Evolutionary conservation across 2,113 vertebrate genomes (phyloP), one percentile per base, ranked within the genome.

Genomic region (Lampris megalopsis): DNA sequence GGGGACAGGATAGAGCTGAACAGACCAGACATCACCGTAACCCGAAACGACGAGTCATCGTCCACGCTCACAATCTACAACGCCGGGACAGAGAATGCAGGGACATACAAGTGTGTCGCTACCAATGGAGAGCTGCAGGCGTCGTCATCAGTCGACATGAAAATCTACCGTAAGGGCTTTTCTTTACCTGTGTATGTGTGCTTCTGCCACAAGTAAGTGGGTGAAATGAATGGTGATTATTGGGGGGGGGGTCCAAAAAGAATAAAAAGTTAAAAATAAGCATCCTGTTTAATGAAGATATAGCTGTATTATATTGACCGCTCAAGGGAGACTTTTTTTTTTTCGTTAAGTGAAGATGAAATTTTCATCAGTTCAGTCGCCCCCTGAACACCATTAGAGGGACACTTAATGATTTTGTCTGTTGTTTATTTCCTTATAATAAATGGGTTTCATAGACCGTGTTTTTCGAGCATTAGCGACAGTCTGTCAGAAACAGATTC

Each of bases 61-160:
- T 97, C 97, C 68, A 97, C 95, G 0, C 98, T 99, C 80, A 99
- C 97, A 56, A 95, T 99, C 92, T 99, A 99, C 92, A 96, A 96
- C 0, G 96, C 96, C 57, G 93, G 95, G 73, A 95, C 95, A 0
- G 96, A 98, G 0, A 95, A 97, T 0, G 97, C 96, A 0, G 98
- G 98, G 76, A 96, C 96, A 37, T 99, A 99, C 90, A 99, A 96
- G 91, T 99, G 98, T 2, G 93, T 98, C 38, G 96, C 97, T 81
- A 94, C 94, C 13, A 90, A 64, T 0, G 95, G 95, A 4, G 96
- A 96, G 77, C 94, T 93, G 4, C 96, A 97, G 73, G 95, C 91
- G 0, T 97, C 99, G 89, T 94, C 97, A 87, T 98, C 98, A 0
- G 95, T 99, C 91, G 97, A 97, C 1, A 96, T 99, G 82, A 97